Conservation (phyloP, 2,797 vertebrate genomes). For the Tragopan temminckii region DNA sequence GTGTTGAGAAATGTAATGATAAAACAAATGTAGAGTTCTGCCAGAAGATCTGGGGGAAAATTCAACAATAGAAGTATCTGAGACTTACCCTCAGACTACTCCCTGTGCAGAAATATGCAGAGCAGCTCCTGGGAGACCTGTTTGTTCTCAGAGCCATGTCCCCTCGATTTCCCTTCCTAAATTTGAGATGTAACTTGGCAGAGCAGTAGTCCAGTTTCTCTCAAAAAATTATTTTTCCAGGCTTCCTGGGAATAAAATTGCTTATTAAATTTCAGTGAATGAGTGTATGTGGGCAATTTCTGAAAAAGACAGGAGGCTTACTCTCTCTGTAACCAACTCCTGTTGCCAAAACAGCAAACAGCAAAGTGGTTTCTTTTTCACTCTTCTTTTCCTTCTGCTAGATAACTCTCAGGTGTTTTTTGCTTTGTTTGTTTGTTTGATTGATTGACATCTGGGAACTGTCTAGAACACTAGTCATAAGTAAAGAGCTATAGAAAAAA, state of each 20-base stretch:
- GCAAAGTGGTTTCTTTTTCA: background rate
- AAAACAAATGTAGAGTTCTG: background rate
- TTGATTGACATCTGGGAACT: background rate
- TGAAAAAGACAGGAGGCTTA: background rate
- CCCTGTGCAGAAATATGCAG: background rate
- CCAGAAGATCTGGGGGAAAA: background rate
- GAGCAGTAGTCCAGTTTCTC: background rate
- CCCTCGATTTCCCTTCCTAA: background rate
- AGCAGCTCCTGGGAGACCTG: background rate
- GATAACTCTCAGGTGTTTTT: background rate
- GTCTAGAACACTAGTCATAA: background rate
- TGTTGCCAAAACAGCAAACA: background rate
- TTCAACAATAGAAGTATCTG: background rate
- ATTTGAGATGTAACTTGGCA: background rate
- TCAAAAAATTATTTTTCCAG: background rate
- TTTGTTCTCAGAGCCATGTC: background rate
- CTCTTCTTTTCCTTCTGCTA: background rate
- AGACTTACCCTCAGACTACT: background rate
- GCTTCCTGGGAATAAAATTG: background rate
- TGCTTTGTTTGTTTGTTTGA: fast-evolving
- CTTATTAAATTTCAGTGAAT: background rate
- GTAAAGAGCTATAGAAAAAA: background rate
- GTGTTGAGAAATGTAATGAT: background rate
- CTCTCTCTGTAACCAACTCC: background rate
- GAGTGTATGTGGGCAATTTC: background rate